These are phyloP conservation scores for Toxotes chatareus DNA, from an alignment of 2,113 vertebrate species.

Conservation along the genomic window DNA sequence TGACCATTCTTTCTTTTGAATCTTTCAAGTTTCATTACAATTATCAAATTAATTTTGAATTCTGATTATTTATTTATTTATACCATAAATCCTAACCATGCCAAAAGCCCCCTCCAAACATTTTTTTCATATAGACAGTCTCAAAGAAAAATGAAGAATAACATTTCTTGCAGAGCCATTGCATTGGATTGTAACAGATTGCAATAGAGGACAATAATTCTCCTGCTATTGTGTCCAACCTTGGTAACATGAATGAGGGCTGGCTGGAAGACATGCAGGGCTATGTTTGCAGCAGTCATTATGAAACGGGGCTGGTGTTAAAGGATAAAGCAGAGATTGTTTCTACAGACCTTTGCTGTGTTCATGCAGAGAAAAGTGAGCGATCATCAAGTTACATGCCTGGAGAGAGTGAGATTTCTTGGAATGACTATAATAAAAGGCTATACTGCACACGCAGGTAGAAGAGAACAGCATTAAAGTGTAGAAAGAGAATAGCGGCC, in stretches of 20 bases:
- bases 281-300: conserved; percentile 12
- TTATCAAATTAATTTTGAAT: background rate
- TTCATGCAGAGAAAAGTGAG: background rate
- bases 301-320: background rate
- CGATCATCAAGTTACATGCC: background rate
- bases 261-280: background rate
- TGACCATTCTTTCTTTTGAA: background rate
- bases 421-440: background rate
- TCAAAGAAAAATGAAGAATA: too few species aligned
- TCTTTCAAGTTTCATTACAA: background rate
- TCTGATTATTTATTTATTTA: background rate
- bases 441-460: background rate
- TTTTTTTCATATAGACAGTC: background rate
- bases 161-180: background rate
- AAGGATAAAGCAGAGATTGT: background rate
- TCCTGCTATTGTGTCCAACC: background rate
- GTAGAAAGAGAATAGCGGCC: too few species aligned
- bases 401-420: background rate
- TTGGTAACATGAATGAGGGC: background rate
- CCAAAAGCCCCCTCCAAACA: background rate
- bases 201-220: background rate
- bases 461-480: background rate
- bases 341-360: background rate
- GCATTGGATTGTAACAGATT: background rate
- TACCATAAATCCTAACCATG: background rate